These are phyloP conservation scores for Hylia prasina DNA, from an alignment of 2,113 vertebrate genomes.

Conservation along the genomic window DNA sequence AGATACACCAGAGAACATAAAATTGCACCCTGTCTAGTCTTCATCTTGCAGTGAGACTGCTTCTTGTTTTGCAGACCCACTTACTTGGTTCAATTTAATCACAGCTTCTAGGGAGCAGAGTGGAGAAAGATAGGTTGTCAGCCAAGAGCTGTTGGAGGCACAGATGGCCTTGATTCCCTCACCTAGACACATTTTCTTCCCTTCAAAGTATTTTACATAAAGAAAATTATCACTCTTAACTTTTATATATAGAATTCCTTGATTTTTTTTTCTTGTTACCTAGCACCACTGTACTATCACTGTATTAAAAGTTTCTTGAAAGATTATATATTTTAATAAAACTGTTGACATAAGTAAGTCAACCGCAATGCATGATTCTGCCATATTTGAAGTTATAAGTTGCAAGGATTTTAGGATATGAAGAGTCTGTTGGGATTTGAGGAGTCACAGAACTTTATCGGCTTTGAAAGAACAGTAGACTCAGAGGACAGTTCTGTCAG, in stretches of 20 bases:
- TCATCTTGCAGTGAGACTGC: not conserved
- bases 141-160: not conserved
- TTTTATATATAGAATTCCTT: not conserved
- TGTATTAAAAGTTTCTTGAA: not conserved
- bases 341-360: not conserved
- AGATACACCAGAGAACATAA: not conserved
- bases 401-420: not conserved
- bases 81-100: not conserved
- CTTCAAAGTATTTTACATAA: not conserved
- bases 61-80: not conserved
- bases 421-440: not conserved
- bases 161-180: slow-evolving; percentile 16
- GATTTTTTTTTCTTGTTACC: not conserved
- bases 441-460: not conserved
- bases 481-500: not conserved
- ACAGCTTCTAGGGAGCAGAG: not conserved
- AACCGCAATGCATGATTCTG: not conserved
- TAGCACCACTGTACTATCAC: not conserved
- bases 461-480: not conserved
- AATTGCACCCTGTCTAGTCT: not conserved
- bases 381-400: not conserved
- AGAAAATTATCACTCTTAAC: not conserved
- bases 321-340: not conserved
- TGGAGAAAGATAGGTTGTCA: not conserved
- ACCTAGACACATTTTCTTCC: slow-evolving; percentile 13